These are phyloP conservation scores for Lates calcarifer DNA, from an alignment of 2,113 vertebrate genomes.

Conservation along the genomic window DNA sequence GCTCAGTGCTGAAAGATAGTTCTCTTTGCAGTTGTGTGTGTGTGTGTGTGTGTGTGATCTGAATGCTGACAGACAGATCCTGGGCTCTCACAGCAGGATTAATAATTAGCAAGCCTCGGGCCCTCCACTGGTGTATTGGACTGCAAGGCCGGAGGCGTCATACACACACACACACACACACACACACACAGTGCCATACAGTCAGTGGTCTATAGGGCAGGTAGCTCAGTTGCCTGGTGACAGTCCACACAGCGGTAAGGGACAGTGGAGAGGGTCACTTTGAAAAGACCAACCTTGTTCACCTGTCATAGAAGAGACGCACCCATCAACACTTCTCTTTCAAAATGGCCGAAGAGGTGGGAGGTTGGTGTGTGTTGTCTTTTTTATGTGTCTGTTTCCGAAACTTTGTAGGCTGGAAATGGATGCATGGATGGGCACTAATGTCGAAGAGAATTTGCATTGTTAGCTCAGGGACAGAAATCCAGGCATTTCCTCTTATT, in stretches of 20 bases:
- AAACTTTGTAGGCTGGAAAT: conserved; percentile 36
- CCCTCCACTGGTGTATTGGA: conserved; percentile 79
- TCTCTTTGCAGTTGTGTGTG: conserved; percentile 45
- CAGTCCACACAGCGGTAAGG: conserved; percentile 47
- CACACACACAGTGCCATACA: conserved; percentile 46
- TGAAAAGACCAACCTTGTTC: conserved; percentile 73
- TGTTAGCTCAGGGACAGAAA: neutral
- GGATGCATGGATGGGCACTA: neutral
- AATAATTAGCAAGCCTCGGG: conserved; percentile 84
- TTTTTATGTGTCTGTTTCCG: conserved; percentile 26
- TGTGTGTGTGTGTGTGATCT: conserved; percentile 53
- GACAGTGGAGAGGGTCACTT: conserved; percentile 65
- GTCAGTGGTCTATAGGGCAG: conserved; percentile 61
- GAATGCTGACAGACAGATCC: conserved; percentile 80
- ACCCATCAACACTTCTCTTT: conserved; percentile 68
- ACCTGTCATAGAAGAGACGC: conserved; percentile 64
- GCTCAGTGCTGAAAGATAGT: conserved; percentile 54
- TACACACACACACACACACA: conserved; percentile 39
- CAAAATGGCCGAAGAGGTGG: conserved; percentile 75
- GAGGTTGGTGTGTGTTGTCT: conserved; percentile 72
- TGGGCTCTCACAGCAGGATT: conserved; percentile 80
- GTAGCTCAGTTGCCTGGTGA: conserved; percentile 74
- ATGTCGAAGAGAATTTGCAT: neutral
- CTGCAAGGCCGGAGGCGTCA: conserved; percentile 72
- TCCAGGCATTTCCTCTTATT: neutral